Evolutionary conservation across 2,797 vertebrate species (phyloP), one percentile per base, ranked within the genome.

Genomic region (Pseudopleuronectes americanus): DNA sequence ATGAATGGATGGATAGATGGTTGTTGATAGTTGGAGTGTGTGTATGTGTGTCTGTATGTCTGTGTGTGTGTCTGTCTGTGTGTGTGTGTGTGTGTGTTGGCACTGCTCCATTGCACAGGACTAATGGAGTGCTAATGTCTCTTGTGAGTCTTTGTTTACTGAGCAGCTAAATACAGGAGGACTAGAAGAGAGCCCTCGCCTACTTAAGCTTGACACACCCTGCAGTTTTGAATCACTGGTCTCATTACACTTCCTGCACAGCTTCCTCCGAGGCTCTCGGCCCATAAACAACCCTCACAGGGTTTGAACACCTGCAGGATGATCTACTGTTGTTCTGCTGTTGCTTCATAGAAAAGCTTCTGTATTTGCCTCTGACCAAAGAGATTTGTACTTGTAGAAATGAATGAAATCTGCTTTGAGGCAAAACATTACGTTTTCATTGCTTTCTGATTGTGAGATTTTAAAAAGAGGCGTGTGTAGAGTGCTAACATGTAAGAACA

Each of bases 111-210:
- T 2, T 57, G 65, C 64, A 84, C 71, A 56, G 64, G 64, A 64
- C 80, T 88, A 84, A 89, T 87, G 73, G 82, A 74, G 79, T 48
- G 76, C 67, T 84, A 84, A 88, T 80, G 83, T 85, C 80, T 71
- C 83, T 57, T 52, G 66, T 71, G 84, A 77, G 66, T 68, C 45
- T 68, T 77, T 88, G 81, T 91, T 89, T 87, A 81, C 80, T 64
- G 73, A 77, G 68, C 68, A 77, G 75, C 83, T 88, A 83, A 84
- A 89, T 82, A 77, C 67, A 68, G 79, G 73, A 89, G 49, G 77
- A 72, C 24, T 57, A 74, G 77, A 71, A 57, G 60, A 77, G 65
- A 81, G 64, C 52, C 55, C 71, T 70, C 7, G 6, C 71, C 79
- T 71, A 65, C 76, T 88, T 83, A 74, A 81, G 51, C 51, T 38